Conservation (phyloP, 2,888 invertebrate species). For the Trisateles emortualis region DNA sequence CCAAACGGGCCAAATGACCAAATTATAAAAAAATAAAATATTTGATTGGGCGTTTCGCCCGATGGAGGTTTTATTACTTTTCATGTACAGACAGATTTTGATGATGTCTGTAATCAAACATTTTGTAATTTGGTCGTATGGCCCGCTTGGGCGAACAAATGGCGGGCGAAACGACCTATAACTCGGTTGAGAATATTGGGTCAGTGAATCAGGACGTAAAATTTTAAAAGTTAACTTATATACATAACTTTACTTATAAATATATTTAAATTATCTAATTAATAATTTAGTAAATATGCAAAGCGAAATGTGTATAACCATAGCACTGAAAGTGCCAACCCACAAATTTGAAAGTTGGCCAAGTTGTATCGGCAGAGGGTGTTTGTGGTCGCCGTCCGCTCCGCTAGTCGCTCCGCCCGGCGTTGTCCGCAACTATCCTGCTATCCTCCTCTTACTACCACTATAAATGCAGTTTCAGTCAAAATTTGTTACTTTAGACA, state of each 20-base stretch:
- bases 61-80: too few relatives aligned
- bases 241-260: background rate
- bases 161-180: too few relatives aligned
- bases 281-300: conserved; percentile 43
- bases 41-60: too few relatives aligned
- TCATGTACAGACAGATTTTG: too few relatives aligned
- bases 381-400: conserved; percentile 61
- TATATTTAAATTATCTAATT: background rate
- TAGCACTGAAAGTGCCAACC: conserved; percentile 74
- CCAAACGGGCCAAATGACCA: too few relatives aligned
- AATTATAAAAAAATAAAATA: too few relatives aligned
- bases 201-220: too few relatives aligned
- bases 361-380: conserved; percentile 71
- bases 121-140: too few relatives aligned
- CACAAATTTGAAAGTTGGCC: conserved; percentile 83
- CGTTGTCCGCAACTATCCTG: conserved; percentile 21
- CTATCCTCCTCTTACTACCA: background rate
- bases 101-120: too few relatives aligned
- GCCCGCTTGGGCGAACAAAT: too few relatives aligned
- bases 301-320: conserved; percentile 45
- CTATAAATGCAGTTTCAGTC: background rate
- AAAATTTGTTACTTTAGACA: background rate
- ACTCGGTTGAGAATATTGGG: too few relatives aligned
- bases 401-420: conserved; percentile 52
- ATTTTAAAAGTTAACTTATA: too few relatives aligned